These are phyloP conservation scores for Pangasius djambal DNA, from an alignment of 2,797 vertebrate species.

Conservation along the genomic window DNA sequence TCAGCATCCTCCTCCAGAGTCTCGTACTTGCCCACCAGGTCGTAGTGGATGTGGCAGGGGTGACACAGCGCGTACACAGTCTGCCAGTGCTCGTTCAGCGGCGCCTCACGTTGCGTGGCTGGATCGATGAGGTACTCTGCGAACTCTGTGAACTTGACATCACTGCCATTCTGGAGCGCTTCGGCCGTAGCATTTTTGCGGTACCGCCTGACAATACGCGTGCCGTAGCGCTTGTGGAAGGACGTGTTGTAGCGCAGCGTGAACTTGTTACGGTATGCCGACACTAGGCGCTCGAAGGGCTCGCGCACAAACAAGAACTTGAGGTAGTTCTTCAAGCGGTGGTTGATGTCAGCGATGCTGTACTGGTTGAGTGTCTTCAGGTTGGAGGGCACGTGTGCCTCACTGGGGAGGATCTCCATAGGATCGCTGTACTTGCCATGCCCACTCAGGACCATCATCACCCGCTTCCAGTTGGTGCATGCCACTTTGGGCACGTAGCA, in stretches of 20 bases:
- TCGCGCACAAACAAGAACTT: constrained; percentile 98
- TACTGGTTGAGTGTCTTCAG: constrained; percentile 97
- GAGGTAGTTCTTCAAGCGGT: constrained; percentile 97
- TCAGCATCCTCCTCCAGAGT: constrained; percentile 94
- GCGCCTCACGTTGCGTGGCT: constrained; percentile 89
- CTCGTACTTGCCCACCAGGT: constrained; percentile 97
- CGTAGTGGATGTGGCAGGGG: constrained; percentile 96
- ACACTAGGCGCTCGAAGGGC: constrained; percentile 95
- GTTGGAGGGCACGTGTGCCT: constrained; percentile 92
- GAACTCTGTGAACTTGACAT: constrained; percentile 94
- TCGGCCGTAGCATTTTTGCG: constrained; percentile 93
- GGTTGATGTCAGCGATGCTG: constrained; percentile 96
- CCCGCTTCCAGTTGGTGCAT: constrained; percentile 98
- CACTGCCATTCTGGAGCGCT: constrained; percentile 84
- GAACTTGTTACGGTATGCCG: constrained; percentile 98
- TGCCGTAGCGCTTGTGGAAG: constrained; percentile 96
- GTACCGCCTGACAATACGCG: constrained; percentile 92
- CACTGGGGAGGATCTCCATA: constrained; percentile 94
- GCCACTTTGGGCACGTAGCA: constrained; percentile 99
- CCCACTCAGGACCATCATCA: constrained; percentile 97
- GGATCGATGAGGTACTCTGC: constrained; percentile 92
- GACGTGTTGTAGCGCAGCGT: constrained; percentile 98
- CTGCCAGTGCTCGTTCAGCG: constrained; percentile 98
- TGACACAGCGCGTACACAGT: constrained; percentile 95
- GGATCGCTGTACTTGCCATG: constrained; percentile 92